Evolutionary conservation across 2,797 vertebrate species (phyloP).

Genomic region (Triplophysa bombifrons): DNA sequence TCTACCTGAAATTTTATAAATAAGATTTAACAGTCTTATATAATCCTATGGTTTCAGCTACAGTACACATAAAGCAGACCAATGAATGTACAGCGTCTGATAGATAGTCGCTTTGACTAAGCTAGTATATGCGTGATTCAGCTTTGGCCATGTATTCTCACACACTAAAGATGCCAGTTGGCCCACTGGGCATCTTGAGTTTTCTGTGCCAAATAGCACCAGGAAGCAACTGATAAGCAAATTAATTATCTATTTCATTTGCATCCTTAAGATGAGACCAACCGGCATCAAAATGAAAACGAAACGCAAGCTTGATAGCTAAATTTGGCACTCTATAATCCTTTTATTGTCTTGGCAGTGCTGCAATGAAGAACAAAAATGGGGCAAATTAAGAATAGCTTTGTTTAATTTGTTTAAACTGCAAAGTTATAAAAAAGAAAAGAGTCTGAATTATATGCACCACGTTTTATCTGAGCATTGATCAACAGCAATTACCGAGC

Average conservation of each 20-base stretch:
- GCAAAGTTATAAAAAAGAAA: background rate
- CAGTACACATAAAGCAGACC: background rate
- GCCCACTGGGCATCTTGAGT: background rate
- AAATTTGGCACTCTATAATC: background rate
- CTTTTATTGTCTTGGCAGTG: background rate
- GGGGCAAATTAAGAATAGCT: background rate
- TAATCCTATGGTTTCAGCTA: background rate
- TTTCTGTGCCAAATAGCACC: conserved; percentile 12
- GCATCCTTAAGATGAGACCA: background rate
- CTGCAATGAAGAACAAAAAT: background rate
- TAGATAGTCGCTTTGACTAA: background rate
- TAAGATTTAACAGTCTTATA: background rate
- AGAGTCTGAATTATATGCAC: background rate
- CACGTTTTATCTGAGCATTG: conserved; percentile 5
- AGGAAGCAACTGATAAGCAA: background rate
- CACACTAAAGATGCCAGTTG: conserved; percentile 14
- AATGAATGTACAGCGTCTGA: background rate
- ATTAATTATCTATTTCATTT: background rate
- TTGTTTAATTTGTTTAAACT: background rate
- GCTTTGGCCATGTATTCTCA: conserved; percentile 4
- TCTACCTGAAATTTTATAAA: background rate
- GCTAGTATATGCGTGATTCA: background rate
- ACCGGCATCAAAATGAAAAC: background rate
- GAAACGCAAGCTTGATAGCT: background rate
- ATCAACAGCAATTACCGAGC: conserved; percentile 5